Evolutionary conservation across 2,797 vertebrate species (phyloP), one percentile per base, ranked within the genome.

Genomic region (Coregonus suidteri): DNA sequence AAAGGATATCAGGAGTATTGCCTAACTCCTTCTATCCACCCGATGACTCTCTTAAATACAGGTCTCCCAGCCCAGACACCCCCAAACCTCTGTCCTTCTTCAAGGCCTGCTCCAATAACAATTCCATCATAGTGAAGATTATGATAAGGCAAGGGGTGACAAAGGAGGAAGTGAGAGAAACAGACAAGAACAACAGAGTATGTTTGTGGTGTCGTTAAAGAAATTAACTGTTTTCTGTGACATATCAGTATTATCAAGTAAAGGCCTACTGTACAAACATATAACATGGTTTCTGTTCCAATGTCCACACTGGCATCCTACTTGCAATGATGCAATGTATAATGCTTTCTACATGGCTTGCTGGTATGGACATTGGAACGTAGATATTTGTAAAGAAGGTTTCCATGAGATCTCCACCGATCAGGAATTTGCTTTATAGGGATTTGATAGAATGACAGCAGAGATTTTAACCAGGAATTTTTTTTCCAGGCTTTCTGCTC

Each of bases 11-110:
- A 91, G 83, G 69, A 99, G 96, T 91, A 88, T 97, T 34, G 88
- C 89, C 20, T 97, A 97, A 98, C 82, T 98, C 97, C 14, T 99
- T 97, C 91, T 99, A 98, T 85, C 97, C 97, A 0, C 91, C 90
- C 0, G 87, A 91, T 0, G 85, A 75, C 5, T 64, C 59, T 64
- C 59, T 64, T 20, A 64, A 30, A 64, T 64, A 25, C 59, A 25
- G 16, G 4, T 30, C 59, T 25, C 20, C 20, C 59, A 64, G 59
- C 11, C 59, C 59, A 0, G 90, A 91, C 52, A 94, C 88, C 85
- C 95, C 95, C 0, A 94, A 96, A 87, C 90, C 91, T 1, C 90
- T 96, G 72, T 95, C 92, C 78, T 91, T 99, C 59, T 97, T 97
- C 88, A 96, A 93, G 75, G 97, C 98, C 4, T 98, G 97, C 89